These are phyloP conservation scores for Choristoneura rosaceana DNA, from an alignment of 2,888 invertebrate genomes.

Conservation along the genomic window DNA sequence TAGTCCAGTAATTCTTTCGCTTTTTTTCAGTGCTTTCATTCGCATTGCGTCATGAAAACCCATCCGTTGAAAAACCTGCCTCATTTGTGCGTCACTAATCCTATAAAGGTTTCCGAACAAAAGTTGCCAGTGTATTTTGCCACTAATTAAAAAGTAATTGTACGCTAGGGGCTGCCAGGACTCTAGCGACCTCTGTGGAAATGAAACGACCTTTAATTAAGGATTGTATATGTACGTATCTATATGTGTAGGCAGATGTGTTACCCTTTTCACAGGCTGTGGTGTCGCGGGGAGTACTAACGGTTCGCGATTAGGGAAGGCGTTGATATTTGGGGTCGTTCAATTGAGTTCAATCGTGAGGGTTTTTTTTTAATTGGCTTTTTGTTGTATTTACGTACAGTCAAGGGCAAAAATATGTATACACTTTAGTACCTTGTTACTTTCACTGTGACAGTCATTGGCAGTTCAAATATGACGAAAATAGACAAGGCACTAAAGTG, in stretches of 20 bases:
- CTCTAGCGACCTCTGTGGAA: slow-evolving; percentile 55
- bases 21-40: background rate
- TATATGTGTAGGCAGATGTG: slow-evolving; percentile 52
- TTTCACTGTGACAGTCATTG: too few species aligned
- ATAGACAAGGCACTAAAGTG: too few species aligned
- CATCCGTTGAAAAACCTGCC: slow-evolving; percentile 38
- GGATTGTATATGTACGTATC: slow-evolving; percentile 49
- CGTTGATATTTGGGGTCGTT: background rate
- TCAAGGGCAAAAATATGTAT: too few species aligned
- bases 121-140: slow-evolving; percentile 56
- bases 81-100: slow-evolving; percentile 31
- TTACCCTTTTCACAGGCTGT: slow-evolving; percentile 70
- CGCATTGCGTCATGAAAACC: slow-evolving; percentile 1
- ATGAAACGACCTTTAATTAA: slow-evolving; percentile 75
- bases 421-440: too few species aligned
- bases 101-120: slow-evolving; percentile 34
- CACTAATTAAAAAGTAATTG: slow-evolving; percentile 74
- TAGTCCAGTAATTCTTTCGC: too few species aligned
- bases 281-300: slow-evolving; percentile 53
- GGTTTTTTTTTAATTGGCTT: too few species aligned
- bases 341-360: background rate
- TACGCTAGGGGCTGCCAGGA: slow-evolving; percentile 52
- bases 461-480: too few species aligned
- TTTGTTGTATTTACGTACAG: too few species aligned
- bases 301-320: slow-evolving; percentile 31